Evolutionary conservation across 37 sponge, comb jelly and placozoan species (phyloP).

Genomic region (Spongilla lacustris): DNA sequence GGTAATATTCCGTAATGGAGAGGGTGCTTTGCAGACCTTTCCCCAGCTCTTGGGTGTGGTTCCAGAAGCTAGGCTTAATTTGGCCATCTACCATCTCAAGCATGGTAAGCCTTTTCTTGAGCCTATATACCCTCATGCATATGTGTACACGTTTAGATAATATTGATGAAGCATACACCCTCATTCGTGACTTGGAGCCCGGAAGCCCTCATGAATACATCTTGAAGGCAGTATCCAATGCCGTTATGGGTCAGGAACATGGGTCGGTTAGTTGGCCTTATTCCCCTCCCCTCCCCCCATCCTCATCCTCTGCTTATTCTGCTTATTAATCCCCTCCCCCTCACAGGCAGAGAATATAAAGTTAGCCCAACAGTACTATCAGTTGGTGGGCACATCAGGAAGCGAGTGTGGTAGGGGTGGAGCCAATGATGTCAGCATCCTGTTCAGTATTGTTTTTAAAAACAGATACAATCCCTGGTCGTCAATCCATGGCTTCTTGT

Average conservation of each 20-base stretch:
- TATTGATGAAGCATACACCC: slow-evolving; percentile 85
- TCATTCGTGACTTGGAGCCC: slow-evolving; percentile 94
- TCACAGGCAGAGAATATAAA: slow-evolving; percentile 85
- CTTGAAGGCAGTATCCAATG: slow-evolving; percentile 93
- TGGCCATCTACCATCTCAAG: slow-evolving; percentile 89
- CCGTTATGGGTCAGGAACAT: slow-evolving; percentile 92
- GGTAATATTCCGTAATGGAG: slow-evolving; percentile 97
- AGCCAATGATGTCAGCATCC: neutral
- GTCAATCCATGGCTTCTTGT: slow-evolving; percentile 98
- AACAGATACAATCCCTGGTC: slow-evolving; percentile 98
- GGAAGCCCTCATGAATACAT: slow-evolving; percentile 97
- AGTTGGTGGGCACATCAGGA: slow-evolving; percentile 96
- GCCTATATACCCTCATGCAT: neutral
- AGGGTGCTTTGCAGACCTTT: slow-evolving; percentile 95
- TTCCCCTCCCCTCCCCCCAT: neutral
- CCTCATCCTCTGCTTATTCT: no score
- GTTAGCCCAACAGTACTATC: slow-evolving; percentile 97
- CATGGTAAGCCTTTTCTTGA: slow-evolving; percentile 38
- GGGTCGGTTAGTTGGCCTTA: slow-evolving; percentile 61
- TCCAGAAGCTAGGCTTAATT: slow-evolving; percentile 95
- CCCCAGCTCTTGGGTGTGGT: slow-evolving; percentile 93
- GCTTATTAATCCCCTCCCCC: neutral
- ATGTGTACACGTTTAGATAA: slow-evolving; percentile 58
- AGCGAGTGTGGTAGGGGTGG: slow-evolving; percentile 90
- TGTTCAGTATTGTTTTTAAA: neutral